These are phyloP conservation scores for Muschampia plurimacula DNA, from an alignment of 2,888 invertebrate genomes.

Conservation along the genomic window DNA sequence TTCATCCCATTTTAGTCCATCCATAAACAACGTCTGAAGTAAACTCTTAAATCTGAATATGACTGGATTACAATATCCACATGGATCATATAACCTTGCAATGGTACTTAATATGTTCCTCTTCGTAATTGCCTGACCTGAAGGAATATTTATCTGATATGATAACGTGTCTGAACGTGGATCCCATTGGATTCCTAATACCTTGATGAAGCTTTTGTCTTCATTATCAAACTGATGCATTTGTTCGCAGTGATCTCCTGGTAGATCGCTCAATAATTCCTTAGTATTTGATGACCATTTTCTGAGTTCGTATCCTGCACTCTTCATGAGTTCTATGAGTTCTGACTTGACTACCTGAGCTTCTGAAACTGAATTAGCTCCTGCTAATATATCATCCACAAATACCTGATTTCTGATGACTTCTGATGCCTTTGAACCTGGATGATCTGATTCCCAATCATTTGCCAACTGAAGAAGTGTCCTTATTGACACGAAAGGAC, in stretches of 20 bases:
- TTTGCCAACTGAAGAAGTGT: constrained; percentile 5
- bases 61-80: constrained; percentile 28
- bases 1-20: constrained; percentile 30
- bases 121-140: neutral
- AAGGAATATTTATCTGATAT: constrained; percentile 6
- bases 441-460: constrained; percentile 10
- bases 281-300: constrained; percentile 12
- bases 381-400: constrained; percentile 12
- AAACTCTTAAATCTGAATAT: constrained; percentile 24
- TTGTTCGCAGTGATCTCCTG: constrained; percentile 9
- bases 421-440: neutral
- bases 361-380: neutral
- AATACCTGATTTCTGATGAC: neutral
- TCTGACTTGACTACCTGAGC: neutral
- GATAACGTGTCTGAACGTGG: constrained; percentile 13
- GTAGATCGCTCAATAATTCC: neutral
- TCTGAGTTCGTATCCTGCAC: constrained; percentile 20
- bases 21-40: constrained; percentile 21
- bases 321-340: constrained; percentile 8
- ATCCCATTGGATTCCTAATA: constrained; percentile 21
- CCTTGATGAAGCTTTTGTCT: constrained; percentile 13
- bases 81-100: constrained; percentile 11
- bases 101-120: constrained; percentile 5
- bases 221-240: constrained; percentile 11
- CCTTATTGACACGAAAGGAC: constrained; percentile 12